Conservation (phyloP, 2,113 vertebrate species). For the Triplophysa tibetana region DNA sequence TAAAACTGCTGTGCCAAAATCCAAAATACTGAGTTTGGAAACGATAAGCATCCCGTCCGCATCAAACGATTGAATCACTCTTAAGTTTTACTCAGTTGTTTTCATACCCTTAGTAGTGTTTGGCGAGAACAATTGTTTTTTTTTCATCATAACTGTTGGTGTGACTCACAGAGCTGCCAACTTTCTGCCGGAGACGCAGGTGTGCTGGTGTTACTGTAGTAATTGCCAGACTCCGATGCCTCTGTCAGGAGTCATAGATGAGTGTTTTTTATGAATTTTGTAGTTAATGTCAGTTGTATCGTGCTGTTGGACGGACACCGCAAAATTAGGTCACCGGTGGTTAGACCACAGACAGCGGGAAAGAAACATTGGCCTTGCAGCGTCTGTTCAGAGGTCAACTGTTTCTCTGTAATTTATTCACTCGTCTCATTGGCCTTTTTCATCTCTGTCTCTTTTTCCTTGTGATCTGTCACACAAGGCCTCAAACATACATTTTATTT, state of each 20-base stretch:
- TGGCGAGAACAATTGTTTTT: background rate
- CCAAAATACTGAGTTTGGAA: background rate
- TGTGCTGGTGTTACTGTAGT: slow-evolving; percentile 21
- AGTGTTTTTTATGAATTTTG: slow-evolving; percentile 21
- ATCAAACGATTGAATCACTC: background rate
- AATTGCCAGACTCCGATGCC: background rate
- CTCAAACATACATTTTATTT: background rate
- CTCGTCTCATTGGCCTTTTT: background rate
- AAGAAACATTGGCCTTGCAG: slow-evolving; percentile 1
- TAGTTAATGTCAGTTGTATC: slow-evolving; percentile 13
- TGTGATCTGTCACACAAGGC: no score
- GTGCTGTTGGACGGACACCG: background rate
- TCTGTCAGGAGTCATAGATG: slow-evolving; percentile 20
- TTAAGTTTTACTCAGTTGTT: background rate
- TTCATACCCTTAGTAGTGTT: background rate
- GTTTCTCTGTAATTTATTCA: background rate
- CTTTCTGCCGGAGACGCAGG: slow-evolving; percentile 7
- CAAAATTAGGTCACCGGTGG: slow-evolving; percentile 4
- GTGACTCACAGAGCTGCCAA: slow-evolving; percentile 14
- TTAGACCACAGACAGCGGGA: slow-evolving; percentile 7
- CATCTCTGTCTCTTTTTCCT: no score
- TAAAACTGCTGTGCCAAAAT: background rate
- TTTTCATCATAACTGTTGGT: background rate
- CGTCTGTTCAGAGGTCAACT: slow-evolving; percentile 11
- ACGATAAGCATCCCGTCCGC: background rate